Evolutionary conservation across 2,888 invertebrate species (phyloP).

Genomic region (Troides oblongomaculatus): DNA sequence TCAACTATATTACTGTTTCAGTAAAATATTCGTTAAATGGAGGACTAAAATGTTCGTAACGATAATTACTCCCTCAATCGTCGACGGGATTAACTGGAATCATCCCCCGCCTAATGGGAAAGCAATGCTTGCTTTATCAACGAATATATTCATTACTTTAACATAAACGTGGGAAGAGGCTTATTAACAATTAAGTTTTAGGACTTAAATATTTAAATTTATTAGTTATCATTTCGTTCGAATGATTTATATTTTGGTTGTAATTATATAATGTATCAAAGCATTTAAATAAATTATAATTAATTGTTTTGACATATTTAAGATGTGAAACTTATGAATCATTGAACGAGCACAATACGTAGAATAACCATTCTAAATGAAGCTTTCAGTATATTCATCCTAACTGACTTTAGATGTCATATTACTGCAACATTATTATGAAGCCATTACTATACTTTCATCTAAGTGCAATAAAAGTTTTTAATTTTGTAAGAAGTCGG

Average conservation of each 20-base stretch:
- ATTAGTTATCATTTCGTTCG: neutral
- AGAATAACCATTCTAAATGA: too few relatives aligned
- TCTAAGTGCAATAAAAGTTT: neutral
- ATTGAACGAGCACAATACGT: too few relatives aligned
- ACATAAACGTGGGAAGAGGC: conserved; percentile 1
- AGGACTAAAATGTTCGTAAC: conserved; percentile 18
- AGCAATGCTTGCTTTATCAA: conserved; percentile 36
- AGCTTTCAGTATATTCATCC: too few relatives aligned
- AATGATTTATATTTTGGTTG: neutral
- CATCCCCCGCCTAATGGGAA: conserved; percentile 43
- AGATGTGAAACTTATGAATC: neutral
- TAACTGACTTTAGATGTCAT: neutral
- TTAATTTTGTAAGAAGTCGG: neutral
- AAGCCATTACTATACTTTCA: neutral
- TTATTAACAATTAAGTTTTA: neutral
- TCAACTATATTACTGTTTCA: neutral
- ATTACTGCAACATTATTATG: neutral
- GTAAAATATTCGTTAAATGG: conserved; percentile 9
- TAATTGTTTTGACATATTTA: neutral
- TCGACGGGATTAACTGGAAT: conserved; percentile 42
- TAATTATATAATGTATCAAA: too few relatives aligned
- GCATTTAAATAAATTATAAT: neutral
- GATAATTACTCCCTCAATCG: conserved; percentile 31
- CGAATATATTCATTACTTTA: conserved; percentile 12
- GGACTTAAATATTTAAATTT: neutral